Evolutionary conservation across 2,888 invertebrate genomes (phyloP), one percentile per base, ranked within the genome.

Genomic region (Alentia gelatinosa): DNA sequence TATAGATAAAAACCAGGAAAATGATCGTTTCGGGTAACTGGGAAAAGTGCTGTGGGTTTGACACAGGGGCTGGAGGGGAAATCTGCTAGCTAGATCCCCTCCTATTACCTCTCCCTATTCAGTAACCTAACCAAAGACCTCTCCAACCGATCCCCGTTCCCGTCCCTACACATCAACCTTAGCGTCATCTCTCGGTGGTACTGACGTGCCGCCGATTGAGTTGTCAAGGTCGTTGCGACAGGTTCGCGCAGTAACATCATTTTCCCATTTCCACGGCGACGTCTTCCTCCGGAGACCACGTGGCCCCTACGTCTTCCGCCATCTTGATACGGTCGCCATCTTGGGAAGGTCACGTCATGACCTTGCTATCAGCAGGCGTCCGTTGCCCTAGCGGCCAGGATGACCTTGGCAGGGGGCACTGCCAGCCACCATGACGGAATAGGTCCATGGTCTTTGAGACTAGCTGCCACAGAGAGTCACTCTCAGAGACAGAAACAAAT

Each of bases 121-220:
- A n/a, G n/a, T n/a, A n/a, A n/a, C n/a, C n/a, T n/a, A 56, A 3
- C 19, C 23, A 3, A 56, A 56, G 12, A 42, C 47, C 9, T 15
- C 47, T 15, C 7, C 47, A 42, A n/a, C 56, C 19, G 1, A 56
- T 3, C 56, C 5, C 56, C 56, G n/a, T 12, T n/a, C 56, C 56
- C 56, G 3, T 12, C 56, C 56, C 56, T 1, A n/a, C n/a, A n/a
- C 56, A n/a, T 56, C 5, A 4, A 56, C 56, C 19, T n/a, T 9
- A 1, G n/a, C 23, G 19, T n/a, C 56, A 56, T 56, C 23, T n/a
- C 56, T 56, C 19, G 56, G n/a, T n/a, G 56, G 56, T n/a, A 56
- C 79, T 79, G 79, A 79, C 39, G 79, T 35, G 37, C 79, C 23
- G 37, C 79, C 79, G 79, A 79, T 79, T 79, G 79, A 79, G 39